These are phyloP conservation scores for Anaspis maculata DNA, from an alignment of 2,888 invertebrate species.

Conservation along the genomic window DNA sequence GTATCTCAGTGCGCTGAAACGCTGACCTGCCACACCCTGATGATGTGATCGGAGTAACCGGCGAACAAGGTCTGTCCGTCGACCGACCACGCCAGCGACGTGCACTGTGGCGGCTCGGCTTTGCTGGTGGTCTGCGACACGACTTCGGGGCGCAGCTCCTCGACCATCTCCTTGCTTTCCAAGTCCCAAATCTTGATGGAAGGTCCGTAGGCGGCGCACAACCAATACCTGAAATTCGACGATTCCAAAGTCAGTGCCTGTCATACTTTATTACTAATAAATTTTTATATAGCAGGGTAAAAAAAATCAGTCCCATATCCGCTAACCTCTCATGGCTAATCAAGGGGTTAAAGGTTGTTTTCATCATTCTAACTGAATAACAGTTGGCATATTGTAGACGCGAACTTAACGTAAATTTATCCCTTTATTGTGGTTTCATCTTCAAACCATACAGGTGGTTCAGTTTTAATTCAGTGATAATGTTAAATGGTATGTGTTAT, in stretches of 20 bases:
- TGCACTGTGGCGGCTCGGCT: constrained; percentile 90
- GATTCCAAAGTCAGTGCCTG: constrained; percentile 1
- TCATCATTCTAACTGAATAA: constrained; percentile 23
- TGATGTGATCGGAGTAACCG: constrained; percentile 96
- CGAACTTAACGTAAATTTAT: too few species aligned
- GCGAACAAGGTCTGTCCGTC: constrained; percentile 99
- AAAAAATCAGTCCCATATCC: constrained; percentile 42
- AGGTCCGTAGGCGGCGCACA: constrained; percentile 97
- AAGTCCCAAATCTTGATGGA: constrained; percentile 99
- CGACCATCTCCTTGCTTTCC: constrained; percentile 98
- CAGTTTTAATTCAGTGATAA: too few species aligned
- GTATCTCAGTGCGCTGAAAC: constrained; percentile 55
- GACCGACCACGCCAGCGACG: constrained; percentile 97
- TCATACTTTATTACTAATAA: too few species aligned
- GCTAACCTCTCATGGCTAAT: constrained; percentile 38
- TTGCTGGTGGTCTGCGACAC: constrained; percentile 67
- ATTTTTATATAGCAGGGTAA: not conserved
- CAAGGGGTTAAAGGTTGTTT: constrained; percentile 33
- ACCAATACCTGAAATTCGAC: constrained; percentile 65
- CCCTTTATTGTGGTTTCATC: too few species aligned
- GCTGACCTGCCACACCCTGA: constrained; percentile 98
- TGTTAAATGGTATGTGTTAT: too few species aligned
- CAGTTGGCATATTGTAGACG: too few species aligned
- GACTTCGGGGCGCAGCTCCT: constrained; percentile 95
- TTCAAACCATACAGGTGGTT: too few species aligned